phyloP scores from a whole-genome alignment of 2,888 invertebrate species.

The Protophormia terraenovae region DNA sequence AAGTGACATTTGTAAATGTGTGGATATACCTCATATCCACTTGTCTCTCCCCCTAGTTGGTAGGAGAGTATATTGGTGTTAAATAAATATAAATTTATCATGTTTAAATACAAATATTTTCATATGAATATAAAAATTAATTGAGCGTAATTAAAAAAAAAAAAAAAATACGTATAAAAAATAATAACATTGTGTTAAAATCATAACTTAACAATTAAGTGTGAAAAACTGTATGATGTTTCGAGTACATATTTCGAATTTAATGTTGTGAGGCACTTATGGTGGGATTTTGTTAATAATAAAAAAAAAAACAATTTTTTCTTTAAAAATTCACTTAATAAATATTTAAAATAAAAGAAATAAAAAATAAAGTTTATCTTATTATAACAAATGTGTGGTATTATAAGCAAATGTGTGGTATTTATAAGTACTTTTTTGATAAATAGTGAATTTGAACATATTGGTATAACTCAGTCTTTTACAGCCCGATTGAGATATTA shows the following conservation, averaged over 20 bases:
- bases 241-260: not conserved
- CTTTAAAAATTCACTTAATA: no score
- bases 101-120: conserved; percentile 38
- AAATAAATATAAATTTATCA: conserved; percentile 50
- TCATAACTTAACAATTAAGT: conserved; percentile 31
- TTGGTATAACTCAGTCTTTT: no score
- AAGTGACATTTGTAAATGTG: not conserved
- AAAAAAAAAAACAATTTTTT: not conserved
- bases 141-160: conserved; percentile 22
- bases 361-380: no score
- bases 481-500: no score
- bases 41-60: not conserved
- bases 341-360: no score
- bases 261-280: not conserved
- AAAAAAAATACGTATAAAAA: not conserved
- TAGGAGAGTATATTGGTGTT: not conserved
- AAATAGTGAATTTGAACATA: no score
- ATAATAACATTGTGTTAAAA: not conserved
- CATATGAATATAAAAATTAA: conserved; percentile 28
- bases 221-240: not conserved
- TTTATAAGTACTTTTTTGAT: no score
- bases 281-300: no score
- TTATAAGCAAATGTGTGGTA: no score
- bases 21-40: not conserved
- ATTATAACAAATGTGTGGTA: no score